Percentiles rank a stretch among this genome's conserved stretches.
Conservation (phyloP, 2,113 vertebrate genomes). For the Mirounga angustirostris region DNA sequence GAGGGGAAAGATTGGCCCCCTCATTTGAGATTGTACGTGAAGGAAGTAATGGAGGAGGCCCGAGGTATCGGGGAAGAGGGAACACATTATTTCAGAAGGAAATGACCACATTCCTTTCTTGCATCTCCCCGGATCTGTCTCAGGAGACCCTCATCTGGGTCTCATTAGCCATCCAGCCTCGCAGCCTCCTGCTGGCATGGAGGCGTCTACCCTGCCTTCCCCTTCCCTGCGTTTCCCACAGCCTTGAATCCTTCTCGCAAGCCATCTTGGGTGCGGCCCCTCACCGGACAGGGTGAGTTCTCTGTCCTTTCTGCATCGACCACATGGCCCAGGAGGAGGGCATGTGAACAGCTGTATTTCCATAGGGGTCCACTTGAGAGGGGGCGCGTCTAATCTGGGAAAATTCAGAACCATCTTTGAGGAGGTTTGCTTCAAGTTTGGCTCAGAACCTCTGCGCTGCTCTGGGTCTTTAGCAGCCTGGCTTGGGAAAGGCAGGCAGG, state of each 20-base stretch:
- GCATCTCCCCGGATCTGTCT: slow-evolving; percentile 69
- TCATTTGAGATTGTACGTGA: slow-evolving; percentile 64
- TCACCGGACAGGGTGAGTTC: not conserved
- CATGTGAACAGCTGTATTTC: not conserved
- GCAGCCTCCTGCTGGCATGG: not conserved
- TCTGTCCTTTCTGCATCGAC: not conserved
- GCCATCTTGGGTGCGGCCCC: not conserved
- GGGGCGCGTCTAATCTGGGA: not conserved
- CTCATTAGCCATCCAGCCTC: slow-evolving; percentile 45
- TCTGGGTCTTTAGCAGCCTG: not conserved
- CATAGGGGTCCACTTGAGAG: not conserved
- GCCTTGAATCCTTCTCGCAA: not conserved
- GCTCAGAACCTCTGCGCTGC: not conserved
- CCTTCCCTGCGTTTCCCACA: not conserved
- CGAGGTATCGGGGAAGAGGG: slow-evolving; percentile 78
- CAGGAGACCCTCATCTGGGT: slow-evolving; percentile 37
- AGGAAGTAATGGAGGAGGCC: slow-evolving; percentile 73
- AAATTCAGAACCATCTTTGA: not conserved
- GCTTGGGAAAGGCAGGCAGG: not conserved
- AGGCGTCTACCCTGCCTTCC: not conserved
- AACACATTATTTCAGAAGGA: slow-evolving; percentile 56
- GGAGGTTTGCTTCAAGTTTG: not conserved
- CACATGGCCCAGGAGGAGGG: not conserved
- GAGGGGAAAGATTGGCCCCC: slow-evolving; percentile 69
- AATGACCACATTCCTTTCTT: slow-evolving; percentile 72